phyloP scores from a whole-genome alignment of 2,113 vertebrate species.

The Callospermophilus lateralis region DNA sequence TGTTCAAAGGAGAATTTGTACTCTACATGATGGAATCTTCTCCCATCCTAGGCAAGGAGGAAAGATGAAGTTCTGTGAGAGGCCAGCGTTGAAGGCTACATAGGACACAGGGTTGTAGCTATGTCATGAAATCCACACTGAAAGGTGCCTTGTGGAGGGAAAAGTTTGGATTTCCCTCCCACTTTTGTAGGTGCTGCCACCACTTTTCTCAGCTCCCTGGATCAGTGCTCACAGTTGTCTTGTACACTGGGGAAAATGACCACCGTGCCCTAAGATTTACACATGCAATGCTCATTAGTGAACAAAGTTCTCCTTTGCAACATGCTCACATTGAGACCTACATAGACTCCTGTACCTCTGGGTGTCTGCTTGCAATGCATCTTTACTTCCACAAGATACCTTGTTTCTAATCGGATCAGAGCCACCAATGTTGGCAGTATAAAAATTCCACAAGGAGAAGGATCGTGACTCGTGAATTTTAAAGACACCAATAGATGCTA shows the following conservation, averaged over 20 bases:
- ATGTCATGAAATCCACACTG: slow-evolving; percentile 2
- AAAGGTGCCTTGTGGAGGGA: neutral
- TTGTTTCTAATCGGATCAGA: neutral
- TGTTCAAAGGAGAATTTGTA: slow-evolving; percentile 31
- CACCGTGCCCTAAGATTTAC: neutral
- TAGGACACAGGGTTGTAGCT: neutral
- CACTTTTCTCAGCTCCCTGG: slow-evolving; percentile 20
- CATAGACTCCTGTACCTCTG: neutral
- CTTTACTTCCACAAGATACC: neutral
- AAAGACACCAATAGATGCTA: neutral
- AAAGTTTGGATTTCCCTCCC: neutral
- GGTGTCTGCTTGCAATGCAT: neutral
- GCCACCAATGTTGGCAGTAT: slow-evolving; percentile 14
- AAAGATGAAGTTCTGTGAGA: neutral
- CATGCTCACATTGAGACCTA: neutral
- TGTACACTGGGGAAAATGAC: neutral
- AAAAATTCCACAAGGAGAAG: neutral
- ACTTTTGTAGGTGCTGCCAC: neutral
- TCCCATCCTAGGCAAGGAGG: neutral
- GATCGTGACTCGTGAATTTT: neutral
- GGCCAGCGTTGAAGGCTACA: neutral
- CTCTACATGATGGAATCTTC: slow-evolving; percentile 16
- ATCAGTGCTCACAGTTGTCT: slow-evolving; percentile 2
- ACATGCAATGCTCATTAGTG: neutral
- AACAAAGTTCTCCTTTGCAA: neutral